Conservation (phyloP, 1,140 invertebrate genomes). For the Lucilia sericata region DNA sequence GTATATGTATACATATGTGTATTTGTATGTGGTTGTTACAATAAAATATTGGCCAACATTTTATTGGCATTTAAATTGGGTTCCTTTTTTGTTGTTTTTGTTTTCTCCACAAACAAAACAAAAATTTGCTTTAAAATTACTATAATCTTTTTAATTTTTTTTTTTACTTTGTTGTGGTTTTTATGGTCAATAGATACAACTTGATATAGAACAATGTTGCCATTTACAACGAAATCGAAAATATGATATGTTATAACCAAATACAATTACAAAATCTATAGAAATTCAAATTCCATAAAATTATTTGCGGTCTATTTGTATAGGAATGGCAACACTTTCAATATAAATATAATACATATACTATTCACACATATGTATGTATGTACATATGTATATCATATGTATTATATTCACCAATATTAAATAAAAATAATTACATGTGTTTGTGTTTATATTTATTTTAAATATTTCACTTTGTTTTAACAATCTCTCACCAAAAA, state of each 20-base stretch:
- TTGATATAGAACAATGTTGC: conserved; percentile 6
- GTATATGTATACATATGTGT: background rate
- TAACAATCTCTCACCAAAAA: background rate
- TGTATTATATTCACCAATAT: background rate
- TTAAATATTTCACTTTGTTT: background rate
- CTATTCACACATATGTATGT: background rate
- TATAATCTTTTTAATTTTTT: background rate
- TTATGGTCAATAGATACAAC: conserved; percentile 8
- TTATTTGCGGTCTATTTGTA: too few relatives aligned
- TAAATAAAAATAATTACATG: background rate
- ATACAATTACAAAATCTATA: too few relatives aligned
- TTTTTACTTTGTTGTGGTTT: conserved; percentile 17
- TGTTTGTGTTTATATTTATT: background rate
- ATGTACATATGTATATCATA: too few relatives aligned
- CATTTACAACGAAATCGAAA: background rate
- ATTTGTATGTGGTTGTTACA: conserved; percentile 59
- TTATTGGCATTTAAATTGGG: conserved; percentile 67
- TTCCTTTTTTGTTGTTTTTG: background rate
- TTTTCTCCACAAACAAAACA: conserved; percentile 16
- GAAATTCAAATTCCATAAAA: too few relatives aligned
- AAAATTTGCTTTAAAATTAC: conserved; percentile 13
- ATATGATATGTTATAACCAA: background rate
- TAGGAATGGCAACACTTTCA: too few relatives aligned
- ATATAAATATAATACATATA: too few relatives aligned
- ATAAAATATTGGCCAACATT: conserved; percentile 66